Evolutionary conservation across 2,113 vertebrate genomes (phyloP).

Genomic region (Anolis sagrei): DNA sequence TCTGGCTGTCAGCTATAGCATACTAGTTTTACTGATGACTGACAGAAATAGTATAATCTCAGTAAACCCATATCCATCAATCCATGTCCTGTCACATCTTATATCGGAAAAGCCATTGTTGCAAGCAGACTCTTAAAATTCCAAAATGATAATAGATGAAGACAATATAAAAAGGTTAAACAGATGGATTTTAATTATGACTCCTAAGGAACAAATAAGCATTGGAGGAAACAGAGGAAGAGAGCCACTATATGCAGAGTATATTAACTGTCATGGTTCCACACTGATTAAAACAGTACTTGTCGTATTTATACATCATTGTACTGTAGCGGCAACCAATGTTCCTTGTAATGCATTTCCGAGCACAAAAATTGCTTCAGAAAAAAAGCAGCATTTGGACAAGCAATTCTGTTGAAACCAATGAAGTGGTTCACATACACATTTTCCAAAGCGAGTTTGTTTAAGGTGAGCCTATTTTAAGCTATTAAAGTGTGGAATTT

Average conservation of each 20-base stretch:
- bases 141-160: slow-evolving; percentile 40
- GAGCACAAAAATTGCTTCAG: slow-evolving; percentile 81
- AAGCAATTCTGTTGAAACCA: slow-evolving; percentile 83
- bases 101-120: slow-evolving; percentile 38
- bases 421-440: slow-evolving; percentile 79
- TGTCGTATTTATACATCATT: slow-evolving; percentile 70
- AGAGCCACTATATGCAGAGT: slow-evolving; percentile 40
- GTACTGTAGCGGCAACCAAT: slow-evolving; percentile 78
- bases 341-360: slow-evolving; percentile 83
- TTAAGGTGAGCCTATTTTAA: slow-evolving; percentile 79
- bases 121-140: slow-evolving; percentile 39
- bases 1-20: too few species aligned
- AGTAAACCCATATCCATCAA: slow-evolving; percentile 52
- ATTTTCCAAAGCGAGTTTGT: slow-evolving; percentile 79
- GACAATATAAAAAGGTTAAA: slow-evolving; percentile 49
- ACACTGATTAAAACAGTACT: slow-evolving; percentile 77
- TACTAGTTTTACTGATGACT: not conserved
- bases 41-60: slow-evolving; percentile 37
- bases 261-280: slow-evolving; percentile 62
- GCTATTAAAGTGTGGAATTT: slow-evolving; percentile 77
- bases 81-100: slow-evolving; percentile 22
- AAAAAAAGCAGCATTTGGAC: slow-evolving; percentile 78
- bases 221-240: slow-evolving; percentile 24
- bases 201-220: slow-evolving; percentile 36
- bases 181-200: slow-evolving; percentile 51